Evolutionary conservation across 2,113 vertebrate species (phyloP).

Genomic region (Narcine bancroftii): DNA sequence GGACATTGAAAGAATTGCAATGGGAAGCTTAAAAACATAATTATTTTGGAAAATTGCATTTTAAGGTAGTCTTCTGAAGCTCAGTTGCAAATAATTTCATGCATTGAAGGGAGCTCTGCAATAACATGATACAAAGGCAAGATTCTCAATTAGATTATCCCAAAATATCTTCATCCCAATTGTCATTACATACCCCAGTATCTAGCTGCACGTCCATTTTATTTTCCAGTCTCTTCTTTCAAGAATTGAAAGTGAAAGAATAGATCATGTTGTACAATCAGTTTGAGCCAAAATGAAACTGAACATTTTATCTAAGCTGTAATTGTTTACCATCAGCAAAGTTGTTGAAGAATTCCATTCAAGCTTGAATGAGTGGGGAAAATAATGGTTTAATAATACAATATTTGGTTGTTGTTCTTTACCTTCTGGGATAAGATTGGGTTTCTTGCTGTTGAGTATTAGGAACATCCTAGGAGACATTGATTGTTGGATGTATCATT

Average conservation of each 20-base stretch:
- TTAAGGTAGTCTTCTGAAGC: not conserved
- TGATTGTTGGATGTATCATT: not conserved
- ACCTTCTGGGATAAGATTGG: not conserved
- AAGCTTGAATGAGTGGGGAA: not conserved
- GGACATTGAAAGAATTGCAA: not conserved
- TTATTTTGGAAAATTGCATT: not conserved
- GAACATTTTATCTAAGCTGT: not conserved
- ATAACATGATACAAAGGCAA: not conserved
- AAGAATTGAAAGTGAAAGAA: slow-evolving; percentile 48
- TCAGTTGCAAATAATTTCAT: slow-evolving; percentile 6
- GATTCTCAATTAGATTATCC: not conserved
- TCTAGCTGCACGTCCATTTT: not conserved
- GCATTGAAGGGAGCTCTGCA: not conserved
- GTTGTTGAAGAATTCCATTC: not conserved
- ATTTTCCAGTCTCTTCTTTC: not conserved
- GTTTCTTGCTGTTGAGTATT: not conserved
- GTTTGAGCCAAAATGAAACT: not conserved
- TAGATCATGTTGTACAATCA: not conserved
- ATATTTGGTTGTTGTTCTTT: not conserved
- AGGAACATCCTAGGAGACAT: not conserved
- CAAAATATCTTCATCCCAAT: not conserved
- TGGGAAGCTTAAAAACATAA: not conserved
- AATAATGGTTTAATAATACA: not conserved
- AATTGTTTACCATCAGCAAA: not conserved
- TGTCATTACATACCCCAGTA: not conserved